A percentile compares a stretch with the other conserved stretches of the same genome.
phyloP scores from a whole-genome alignment of 2,797 vertebrate species.

The Gephyroberyx darwinii region DNA sequence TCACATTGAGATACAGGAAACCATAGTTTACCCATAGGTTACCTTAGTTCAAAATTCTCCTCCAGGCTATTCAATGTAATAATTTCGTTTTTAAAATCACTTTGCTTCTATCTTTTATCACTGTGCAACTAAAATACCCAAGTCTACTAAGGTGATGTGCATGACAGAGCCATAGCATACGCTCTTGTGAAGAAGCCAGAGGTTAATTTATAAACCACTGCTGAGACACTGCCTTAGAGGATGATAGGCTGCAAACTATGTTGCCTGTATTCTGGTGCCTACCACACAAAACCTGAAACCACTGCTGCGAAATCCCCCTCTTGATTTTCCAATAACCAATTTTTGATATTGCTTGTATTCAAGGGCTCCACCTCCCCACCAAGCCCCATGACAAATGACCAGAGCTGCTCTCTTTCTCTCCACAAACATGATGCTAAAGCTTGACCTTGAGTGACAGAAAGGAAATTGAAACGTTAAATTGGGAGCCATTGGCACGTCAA shows the following conservation, averaged over 20 bases:
- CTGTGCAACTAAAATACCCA: no score
- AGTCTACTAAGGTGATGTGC: not conserved
- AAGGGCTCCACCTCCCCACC: not conserved
- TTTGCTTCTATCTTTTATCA: not conserved
- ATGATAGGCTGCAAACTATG: not conserved
- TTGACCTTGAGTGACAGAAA: not conserved
- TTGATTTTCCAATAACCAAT: not conserved
- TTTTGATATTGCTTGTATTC: not conserved
- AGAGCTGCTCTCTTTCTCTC: not conserved
- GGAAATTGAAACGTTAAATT: constrained; percentile 1
- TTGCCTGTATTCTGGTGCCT: not conserved
- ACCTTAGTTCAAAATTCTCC: not conserved
- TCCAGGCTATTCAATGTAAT: not conserved
- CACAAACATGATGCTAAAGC: not conserved
- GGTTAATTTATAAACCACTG: not conserved
- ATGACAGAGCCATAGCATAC: not conserved
- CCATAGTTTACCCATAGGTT: no score
- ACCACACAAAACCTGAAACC: not conserved
- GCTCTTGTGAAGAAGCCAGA: not conserved
- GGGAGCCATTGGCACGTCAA: not conserved
- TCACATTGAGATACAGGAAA: constrained; percentile 13
- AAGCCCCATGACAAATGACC: not conserved
- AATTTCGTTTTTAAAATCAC: not conserved
- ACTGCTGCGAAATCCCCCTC: not conserved
- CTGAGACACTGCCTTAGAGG: not conserved